phyloP scores from a whole-genome alignment of 2,797 vertebrate species.

The Halcyon badia region DNA sequence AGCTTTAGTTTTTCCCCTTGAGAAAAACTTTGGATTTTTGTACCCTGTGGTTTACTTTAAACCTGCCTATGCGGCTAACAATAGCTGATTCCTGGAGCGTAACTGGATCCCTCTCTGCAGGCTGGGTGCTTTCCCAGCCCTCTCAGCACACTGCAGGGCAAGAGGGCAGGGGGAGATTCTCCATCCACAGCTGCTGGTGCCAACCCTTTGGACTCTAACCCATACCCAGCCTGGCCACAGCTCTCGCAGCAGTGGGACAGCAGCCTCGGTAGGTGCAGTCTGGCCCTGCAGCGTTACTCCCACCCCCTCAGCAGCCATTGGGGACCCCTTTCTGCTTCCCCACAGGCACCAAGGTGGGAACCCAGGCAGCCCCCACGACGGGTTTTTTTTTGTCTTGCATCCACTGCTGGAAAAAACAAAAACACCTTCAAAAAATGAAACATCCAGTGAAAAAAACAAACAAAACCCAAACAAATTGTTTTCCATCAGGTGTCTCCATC shows the following conservation, averaged over 20 bases:
- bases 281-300: not conserved
- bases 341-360: not conserved
- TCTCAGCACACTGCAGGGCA: not conserved
- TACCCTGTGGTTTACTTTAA: not conserved
- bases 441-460: not conserved
- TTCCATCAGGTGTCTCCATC: not conserved
- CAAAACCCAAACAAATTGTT: not conserved
- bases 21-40: not conserved
- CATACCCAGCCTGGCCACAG: not conserved
- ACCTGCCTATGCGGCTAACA: not conserved
- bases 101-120: not conserved
- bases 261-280: not conserved
- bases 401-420: not conserved
- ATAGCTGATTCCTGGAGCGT: not conserved
- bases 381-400: not conserved
- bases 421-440: not conserved
- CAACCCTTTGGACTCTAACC: not conserved
- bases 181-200: not conserved
- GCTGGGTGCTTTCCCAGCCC: not conserved
- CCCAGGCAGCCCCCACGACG: fast-evolving
- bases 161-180: not conserved
- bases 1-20: not conserved
- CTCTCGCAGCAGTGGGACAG: not conserved
- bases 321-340: not conserved
- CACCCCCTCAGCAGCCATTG: not conserved